phyloP scores from a whole-genome alignment of 2,888 invertebrate species.

The Cephus spinipes region DNA sequence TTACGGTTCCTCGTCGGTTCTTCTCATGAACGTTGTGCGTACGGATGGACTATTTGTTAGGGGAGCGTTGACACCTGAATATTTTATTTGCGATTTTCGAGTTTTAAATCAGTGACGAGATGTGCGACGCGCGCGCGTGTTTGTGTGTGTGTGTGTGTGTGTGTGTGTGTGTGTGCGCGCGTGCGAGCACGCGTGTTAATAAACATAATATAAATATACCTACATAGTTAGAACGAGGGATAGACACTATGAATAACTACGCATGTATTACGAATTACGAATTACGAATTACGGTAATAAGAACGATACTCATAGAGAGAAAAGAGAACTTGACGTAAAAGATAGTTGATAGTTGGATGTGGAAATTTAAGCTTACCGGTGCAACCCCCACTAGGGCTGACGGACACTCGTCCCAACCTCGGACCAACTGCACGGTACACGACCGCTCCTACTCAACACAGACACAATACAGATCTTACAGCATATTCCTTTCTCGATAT shows the following conservation, averaged over 20 bases:
- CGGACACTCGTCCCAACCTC: slow-evolving; percentile 64
- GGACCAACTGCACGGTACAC: slow-evolving; percentile 66
- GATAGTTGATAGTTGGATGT: slow-evolving; percentile 47
- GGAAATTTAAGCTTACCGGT: slow-evolving; percentile 65
- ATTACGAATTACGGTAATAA: slow-evolving; percentile 62
- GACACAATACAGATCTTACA: slow-evolving; percentile 46
- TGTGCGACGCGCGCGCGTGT: not conserved
- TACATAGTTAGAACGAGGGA: no score
- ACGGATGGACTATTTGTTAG: no score
- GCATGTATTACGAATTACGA: slow-evolving; percentile 27
- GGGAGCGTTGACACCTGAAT: no score
- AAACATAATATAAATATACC: no score
- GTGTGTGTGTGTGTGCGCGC: slow-evolving; percentile 22
- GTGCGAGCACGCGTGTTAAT: slow-evolving; percentile 20
- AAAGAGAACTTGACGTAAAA: slow-evolving; percentile 62
- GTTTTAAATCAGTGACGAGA: no score
- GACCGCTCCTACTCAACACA: slow-evolving; percentile 62
- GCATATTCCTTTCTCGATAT: slow-evolving; percentile 18
- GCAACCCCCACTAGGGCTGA: slow-evolving; percentile 65
- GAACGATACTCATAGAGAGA: slow-evolving; percentile 45
- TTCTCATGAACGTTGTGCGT: no score
- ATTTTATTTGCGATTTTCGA: no score
- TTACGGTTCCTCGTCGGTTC: no score
- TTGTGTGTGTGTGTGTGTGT: slow-evolving; percentile 24
- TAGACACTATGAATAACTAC: no score